phyloP scores from a whole-genome alignment of 2,113 vertebrate species.

The Suncus etruscus region DNA sequence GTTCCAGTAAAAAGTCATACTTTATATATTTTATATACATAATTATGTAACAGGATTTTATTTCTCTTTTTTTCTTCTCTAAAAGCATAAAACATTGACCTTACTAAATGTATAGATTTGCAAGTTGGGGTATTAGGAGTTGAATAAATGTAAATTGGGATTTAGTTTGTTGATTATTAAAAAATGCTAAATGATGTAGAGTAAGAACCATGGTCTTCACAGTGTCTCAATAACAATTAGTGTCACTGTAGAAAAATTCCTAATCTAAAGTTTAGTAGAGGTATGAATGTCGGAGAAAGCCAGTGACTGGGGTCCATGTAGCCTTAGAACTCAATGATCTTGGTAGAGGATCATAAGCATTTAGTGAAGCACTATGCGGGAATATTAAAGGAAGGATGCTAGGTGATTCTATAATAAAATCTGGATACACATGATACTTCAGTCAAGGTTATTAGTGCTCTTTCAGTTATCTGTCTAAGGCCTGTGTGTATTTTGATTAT shows the following conservation, averaged over 20 bases:
- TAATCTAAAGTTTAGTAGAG: rapidly evolving
- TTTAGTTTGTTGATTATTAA: not conserved
- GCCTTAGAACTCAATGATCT: not conserved
- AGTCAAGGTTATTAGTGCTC: not conserved
- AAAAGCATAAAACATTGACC: no score
- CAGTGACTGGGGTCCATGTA: not conserved
- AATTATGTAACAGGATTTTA: not conserved
- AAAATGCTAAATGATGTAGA: not conserved
- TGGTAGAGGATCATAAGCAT: rapidly evolving
- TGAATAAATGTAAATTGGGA: not conserved
- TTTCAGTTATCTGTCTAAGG: not conserved
- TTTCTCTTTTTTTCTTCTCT: not conserved
- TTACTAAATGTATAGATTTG: not conserved
- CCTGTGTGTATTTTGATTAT: no score
- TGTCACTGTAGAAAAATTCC: not conserved
- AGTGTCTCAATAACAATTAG: not conserved
- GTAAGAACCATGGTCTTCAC: rapidly evolving
- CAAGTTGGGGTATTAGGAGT: not conserved
- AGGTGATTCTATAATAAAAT: not conserved
- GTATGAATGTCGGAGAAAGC: rapidly evolving
- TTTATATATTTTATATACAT: not conserved
- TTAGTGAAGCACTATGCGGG: not conserved
- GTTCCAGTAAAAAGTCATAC: not conserved
- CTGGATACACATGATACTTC: rapidly evolving
- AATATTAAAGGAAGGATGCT: no score